These are phyloP conservation scores for Gephyroberyx darwinii DNA, from an alignment of 2,797 vertebrate species.

Conservation along the genomic window DNA sequence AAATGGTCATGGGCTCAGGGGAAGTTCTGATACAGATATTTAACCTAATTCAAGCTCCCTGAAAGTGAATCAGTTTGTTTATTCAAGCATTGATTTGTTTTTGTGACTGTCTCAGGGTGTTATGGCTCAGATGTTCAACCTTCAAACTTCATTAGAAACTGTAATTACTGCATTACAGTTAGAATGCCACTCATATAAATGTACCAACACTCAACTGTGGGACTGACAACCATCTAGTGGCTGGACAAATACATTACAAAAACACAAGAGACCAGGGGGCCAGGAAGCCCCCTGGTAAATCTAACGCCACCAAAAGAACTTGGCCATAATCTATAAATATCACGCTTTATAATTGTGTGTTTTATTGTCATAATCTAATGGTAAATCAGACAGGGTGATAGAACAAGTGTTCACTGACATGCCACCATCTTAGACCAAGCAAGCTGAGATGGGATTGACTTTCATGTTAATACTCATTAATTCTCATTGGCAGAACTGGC, in stretches of 20 bases:
- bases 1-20: not conserved
- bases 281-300: not conserved
- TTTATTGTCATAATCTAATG: no score
- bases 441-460: not conserved
- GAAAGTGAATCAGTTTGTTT: constrained; percentile 48
- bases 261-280: constrained; percentile 7
- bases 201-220: constrained; percentile 8
- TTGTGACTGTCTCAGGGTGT: constrained; percentile 1
- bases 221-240: constrained; percentile 65
- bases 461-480: not conserved
- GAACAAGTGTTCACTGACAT: no score
- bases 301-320: no score
- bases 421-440: no score
- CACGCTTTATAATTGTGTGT: no score
- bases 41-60: constrained; percentile 34
- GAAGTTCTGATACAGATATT: constrained; percentile 20
- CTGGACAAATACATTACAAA: constrained; percentile 50
- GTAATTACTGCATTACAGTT: constrained; percentile 25
- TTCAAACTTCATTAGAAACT: constrained; percentile 17
- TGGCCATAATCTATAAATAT: no score
- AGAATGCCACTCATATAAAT: constrained; percentile 4
- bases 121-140: constrained; percentile 5
- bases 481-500: not conserved
- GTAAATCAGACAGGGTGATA: no score
- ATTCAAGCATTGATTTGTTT: constrained; percentile 26